Conservation (phyloP, 1,140 invertebrate species). For the Lordiphosa stackelbergi region DNA sequence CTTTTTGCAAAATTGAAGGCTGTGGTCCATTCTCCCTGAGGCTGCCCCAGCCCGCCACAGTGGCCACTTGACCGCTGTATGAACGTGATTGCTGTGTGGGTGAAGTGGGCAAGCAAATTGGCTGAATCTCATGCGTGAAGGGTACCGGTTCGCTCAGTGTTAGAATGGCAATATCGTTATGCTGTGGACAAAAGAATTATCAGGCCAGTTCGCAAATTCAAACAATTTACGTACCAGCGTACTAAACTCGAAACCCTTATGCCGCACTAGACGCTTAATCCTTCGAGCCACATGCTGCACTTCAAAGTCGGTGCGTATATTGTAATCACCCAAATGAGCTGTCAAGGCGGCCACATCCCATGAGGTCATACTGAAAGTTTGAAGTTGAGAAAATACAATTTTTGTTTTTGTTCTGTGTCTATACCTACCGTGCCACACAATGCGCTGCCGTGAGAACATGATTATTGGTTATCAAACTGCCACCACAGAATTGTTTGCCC, state of each 20-base stretch:
- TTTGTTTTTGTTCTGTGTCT: not conserved
- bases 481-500: constrained; percentile 92
- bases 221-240: constrained; percentile 82
- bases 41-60: constrained; percentile 87
- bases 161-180: constrained; percentile 91
- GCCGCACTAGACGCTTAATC: constrained; percentile 89
- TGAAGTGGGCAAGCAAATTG: constrained; percentile 88
- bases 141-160: constrained; percentile 87
- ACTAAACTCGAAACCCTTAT: constrained; percentile 89
- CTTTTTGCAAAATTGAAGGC: constrained; percentile 88
- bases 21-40: constrained; percentile 85
- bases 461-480: constrained; percentile 88
- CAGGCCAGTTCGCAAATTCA: constrained; percentile 39
- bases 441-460: constrained; percentile 94
- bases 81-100: constrained; percentile 75
- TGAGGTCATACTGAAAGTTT: constrained; percentile 86
- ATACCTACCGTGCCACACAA: constrained; percentile 90
- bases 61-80: constrained; percentile 84
- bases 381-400: too few relatives aligned
- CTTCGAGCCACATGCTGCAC: constrained; percentile 85
- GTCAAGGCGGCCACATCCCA: constrained; percentile 90
- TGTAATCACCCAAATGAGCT: constrained; percentile 88
- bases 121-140: constrained; percentile 86
- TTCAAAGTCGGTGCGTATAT: constrained; percentile 86
- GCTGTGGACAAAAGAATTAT: constrained; percentile 73